Conservation (phyloP, 2,797 vertebrate genomes). For the Epinephelus awoara region DNA sequence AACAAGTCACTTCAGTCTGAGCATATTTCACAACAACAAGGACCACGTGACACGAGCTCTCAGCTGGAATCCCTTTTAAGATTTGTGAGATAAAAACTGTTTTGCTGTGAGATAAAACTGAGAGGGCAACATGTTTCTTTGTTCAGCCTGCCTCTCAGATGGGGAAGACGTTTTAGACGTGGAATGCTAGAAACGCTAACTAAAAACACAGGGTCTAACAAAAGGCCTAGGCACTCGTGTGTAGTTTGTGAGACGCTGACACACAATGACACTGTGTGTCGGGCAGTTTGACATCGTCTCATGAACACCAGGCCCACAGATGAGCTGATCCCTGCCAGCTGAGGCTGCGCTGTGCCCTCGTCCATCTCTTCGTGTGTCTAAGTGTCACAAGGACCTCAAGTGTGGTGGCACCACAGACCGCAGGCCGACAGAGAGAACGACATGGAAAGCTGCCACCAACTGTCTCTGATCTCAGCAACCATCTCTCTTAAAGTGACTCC, state of each 20-base stretch:
- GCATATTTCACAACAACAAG: conserved; percentile 41
- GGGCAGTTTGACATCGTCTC: conserved; percentile 33
- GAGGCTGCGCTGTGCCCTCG: conserved; percentile 1
- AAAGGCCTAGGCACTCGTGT: conserved; percentile 7
- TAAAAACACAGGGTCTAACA: conserved; percentile 49
- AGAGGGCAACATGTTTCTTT: conserved; percentile 43
- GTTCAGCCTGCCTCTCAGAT: conserved; percentile 30
- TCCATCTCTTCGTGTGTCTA: conserved; percentile 23
- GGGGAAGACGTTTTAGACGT: conserved; percentile 40
- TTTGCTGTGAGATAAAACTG: conserved; percentile 46
- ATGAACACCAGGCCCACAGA: conserved; percentile 50
- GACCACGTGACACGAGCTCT: conserved; percentile 17
- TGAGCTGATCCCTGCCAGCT: conserved; percentile 23
- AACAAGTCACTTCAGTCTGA: not conserved
- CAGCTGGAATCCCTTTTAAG: conserved; percentile 29
- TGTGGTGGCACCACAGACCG: conserved; percentile 35
- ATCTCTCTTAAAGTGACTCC: conserved; percentile 27
- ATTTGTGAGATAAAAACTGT: conserved; percentile 43
- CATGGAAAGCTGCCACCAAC: conserved; percentile 22
- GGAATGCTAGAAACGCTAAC: conserved; percentile 50
- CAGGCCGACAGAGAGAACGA: conserved; percentile 10
- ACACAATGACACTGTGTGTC: conserved; percentile 7
- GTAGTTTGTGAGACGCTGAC: not conserved
- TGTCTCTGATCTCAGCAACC: conserved; percentile 22
- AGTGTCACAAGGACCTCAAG: conserved; percentile 42